Evolutionary conservation across 2,113 vertebrate species (phyloP), one percentile per base, ranked within the genome.

Genomic region (Gasterosteus aculeatus): DNA sequence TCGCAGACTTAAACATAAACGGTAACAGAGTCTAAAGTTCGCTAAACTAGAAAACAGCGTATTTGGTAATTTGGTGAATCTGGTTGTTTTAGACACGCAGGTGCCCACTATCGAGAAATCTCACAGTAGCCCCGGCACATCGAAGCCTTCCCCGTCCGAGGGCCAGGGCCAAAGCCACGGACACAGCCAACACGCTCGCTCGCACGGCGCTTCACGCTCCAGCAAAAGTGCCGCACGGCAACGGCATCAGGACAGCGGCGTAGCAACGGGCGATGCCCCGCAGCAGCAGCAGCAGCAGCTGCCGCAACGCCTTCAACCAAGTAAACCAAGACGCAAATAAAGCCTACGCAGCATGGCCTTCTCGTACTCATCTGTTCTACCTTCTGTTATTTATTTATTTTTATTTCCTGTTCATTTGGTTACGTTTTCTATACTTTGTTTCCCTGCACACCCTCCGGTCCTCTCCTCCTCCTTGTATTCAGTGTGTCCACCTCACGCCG

Each of bases 251-350:
- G 96, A 98, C 1, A 38, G 67, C 84, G 35, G 77, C 89, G 92
- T 97, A 88, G 95, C 96, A 16, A 94, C 96, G 84, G 95, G 95
- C 14, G 96, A 98, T 93, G 96, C 95, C 78, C 95, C 96, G 56
- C 88, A 96, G 95, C 96, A 95, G 96, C 96, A 95, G 70, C 97
- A 95, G 96, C 97, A 96, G 66, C 90, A 82, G 68, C 96, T 95
- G 71, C 97, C 95, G 74, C 97, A 96, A 80, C 97, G 96, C 93
- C 95, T 96, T 82, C 97, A 97, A 95, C 97, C 97, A 99, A 98
- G 97, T 98, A 98, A 99, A 98, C 96, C 92, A 89, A 91, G 95
- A 95, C 96, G 95, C 96, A 97, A 96, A 97, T 98, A 97, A 97
- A 97, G 95, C 96, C 96, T 94, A 88, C 83, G 88, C 97, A 96